Conservation (phyloP, 30 jellyfish, hydroid and myxozoan species). For the Mastigias papua region DNA sequence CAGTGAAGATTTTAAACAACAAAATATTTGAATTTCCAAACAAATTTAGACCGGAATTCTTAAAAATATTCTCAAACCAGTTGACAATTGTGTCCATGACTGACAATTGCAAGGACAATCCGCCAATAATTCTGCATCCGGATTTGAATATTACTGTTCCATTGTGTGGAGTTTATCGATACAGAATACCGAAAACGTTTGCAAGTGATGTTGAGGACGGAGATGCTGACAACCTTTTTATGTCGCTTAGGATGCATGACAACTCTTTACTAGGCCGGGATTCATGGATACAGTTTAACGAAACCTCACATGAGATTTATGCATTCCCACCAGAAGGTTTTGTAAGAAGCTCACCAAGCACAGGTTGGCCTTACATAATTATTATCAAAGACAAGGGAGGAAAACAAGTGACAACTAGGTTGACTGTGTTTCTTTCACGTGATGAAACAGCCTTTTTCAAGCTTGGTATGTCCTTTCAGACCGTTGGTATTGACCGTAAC, state of each 20-base stretch:
- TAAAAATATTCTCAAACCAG: slow-evolving; percentile 34
- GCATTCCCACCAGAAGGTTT: slow-evolving; percentile 79
- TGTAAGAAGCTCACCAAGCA: slow-evolving; percentile 33
- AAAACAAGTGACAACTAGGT: slow-evolving; percentile 31
- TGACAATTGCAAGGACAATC: slow-evolving; percentile 85
- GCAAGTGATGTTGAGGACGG: slow-evolving; percentile 89
- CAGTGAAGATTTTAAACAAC: slow-evolving; percentile 40
- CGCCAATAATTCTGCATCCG: slow-evolving; percentile 78
- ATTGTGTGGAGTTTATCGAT: slow-evolving; percentile 80
- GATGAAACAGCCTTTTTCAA: slow-evolving; percentile 25
- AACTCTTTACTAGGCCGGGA: slow-evolving; percentile 29
- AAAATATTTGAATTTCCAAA: slow-evolving; percentile 47
- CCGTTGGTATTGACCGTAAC: slow-evolving; percentile 11
- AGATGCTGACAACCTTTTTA: slow-evolving; percentile 42
- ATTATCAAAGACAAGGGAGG: slow-evolving; percentile 70
- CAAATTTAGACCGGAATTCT: slow-evolving; percentile 53
- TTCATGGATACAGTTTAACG: slow-evolving; percentile 86
- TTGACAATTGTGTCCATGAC: slow-evolving; percentile 56
- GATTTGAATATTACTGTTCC: slow-evolving; percentile 58
- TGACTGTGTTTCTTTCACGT: slow-evolving; percentile 19
- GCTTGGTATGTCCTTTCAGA: slow-evolving; percentile 54
- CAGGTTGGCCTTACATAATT: slow-evolving; percentile 60
- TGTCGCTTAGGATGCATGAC: slow-evolving; percentile 55
- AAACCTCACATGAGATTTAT: slow-evolving; percentile 62
- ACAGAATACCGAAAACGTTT: slow-evolving; percentile 52